phyloP scores from a whole-genome alignment of 2,113 vertebrate genomes.

The Hemibagrus wyckioides region DNA sequence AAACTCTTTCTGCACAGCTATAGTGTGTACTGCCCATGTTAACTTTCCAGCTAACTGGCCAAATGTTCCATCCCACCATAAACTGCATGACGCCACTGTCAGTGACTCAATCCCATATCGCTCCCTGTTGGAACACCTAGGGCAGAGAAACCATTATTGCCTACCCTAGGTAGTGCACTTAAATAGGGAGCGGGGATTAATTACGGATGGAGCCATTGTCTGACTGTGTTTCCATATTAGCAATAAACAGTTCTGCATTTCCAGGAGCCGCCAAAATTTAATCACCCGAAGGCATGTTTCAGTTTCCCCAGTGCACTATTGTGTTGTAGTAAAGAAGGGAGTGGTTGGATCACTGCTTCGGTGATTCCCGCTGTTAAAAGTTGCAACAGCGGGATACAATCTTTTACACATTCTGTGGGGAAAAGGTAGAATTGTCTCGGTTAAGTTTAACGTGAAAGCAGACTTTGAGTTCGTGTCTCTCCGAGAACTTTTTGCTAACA shows the following conservation, averaged over 20 bases:
- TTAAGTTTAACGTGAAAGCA: not conserved
- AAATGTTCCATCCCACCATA: conserved; percentile 20
- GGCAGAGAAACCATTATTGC: not conserved
- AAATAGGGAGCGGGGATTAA: not conserved
- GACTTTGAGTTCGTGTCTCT: not conserved
- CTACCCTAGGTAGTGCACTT: not conserved
- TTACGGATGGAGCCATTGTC: not conserved
- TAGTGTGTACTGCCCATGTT: not conserved
- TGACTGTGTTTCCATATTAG: conserved; percentile 16
- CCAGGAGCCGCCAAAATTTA: not conserved
- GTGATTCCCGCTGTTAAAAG: not conserved
- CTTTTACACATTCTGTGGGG: not conserved
- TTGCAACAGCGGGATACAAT: not conserved
- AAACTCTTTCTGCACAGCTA: not conserved
- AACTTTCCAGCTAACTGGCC: conserved; percentile 22
- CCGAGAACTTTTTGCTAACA: not conserved
- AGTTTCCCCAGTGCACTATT: not conserved
- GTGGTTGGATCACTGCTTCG: not conserved
- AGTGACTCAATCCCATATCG: not conserved
- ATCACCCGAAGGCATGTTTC: not conserved
- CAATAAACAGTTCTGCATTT: conserved; percentile 3
- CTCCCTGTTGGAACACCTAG: conserved; percentile 7
- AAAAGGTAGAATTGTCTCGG: not conserved
- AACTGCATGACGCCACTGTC: not conserved
- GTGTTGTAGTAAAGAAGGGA: conserved; percentile 17